A percentile compares a stretch with the other conserved stretches of the same genome.
phyloP scores from a whole-genome alignment of 2,113 vertebrate species.

The Atherinomorus stipes region DNA sequence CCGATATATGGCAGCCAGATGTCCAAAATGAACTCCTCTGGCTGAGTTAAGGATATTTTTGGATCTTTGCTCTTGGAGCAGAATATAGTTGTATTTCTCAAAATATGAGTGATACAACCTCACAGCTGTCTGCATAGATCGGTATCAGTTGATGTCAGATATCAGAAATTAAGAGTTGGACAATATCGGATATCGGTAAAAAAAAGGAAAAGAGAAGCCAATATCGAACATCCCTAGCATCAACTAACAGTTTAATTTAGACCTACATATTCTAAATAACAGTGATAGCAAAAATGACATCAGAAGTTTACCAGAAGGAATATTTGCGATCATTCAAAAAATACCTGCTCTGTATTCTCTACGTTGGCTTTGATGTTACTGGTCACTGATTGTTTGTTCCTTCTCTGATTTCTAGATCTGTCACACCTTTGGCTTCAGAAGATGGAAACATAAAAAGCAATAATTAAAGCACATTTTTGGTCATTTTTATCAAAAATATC shows the following conservation, averaged over 20 bases:
- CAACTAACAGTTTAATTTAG: background rate
- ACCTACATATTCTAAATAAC: background rate
- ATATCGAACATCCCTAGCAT: too few species aligned
- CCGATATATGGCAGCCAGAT: too few species aligned
- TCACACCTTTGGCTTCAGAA: background rate
- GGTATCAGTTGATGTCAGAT: too few species aligned
- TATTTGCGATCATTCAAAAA: background rate
- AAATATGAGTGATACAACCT: too few species aligned
- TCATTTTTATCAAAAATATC: background rate
- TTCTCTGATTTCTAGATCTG: slow-evolving; percentile 5
- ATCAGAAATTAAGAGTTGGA: too few species aligned
- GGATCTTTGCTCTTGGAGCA: too few species aligned
- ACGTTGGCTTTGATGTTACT: background rate
- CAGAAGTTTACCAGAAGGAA: background rate
- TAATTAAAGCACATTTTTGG: background rate
- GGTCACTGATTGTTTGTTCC: background rate
- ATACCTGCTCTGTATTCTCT: slow-evolving; percentile 36
- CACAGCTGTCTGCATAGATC: too few species aligned
- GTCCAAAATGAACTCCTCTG: too few species aligned
- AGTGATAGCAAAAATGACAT: background rate
- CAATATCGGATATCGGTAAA: too few species aligned
- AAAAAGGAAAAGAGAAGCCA: too few species aligned
- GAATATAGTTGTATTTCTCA: too few species aligned
- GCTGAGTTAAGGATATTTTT: too few species aligned
- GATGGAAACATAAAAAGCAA: background rate